These are phyloP conservation scores for Arrhamphus sclerolepis DNA, from an alignment of 2,797 vertebrate species.

Conservation along the genomic window DNA sequence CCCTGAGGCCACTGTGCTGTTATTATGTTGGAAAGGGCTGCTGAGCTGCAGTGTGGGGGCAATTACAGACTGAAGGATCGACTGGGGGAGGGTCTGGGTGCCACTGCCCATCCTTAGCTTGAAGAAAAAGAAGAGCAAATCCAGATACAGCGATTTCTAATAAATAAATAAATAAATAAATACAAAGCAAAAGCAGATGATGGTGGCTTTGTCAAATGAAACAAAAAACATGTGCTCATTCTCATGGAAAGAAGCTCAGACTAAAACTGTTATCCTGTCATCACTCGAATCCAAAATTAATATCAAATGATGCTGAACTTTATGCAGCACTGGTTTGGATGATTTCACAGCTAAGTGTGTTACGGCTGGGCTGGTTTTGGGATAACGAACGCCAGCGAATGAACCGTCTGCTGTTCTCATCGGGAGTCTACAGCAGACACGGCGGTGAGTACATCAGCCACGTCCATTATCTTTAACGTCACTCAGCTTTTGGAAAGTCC, in stretches of 20 bases:
- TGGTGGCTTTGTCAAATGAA: conserved; percentile 39
- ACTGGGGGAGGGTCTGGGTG: conserved; percentile 65
- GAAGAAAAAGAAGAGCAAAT: conserved; percentile 30
- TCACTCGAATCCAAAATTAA: conserved; percentile 31
- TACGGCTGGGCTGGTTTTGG: conserved; percentile 37
- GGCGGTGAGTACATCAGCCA: conserved; percentile 52
- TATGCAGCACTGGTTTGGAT: conserved; percentile 38
- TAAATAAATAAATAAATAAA: conserved; percentile 10
- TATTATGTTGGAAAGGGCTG: conserved; percentile 76
- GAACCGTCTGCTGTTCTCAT: conserved; percentile 64
- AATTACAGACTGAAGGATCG: conserved; percentile 71
- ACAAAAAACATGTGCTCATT: conserved; percentile 49
- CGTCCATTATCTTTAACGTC: conserved; percentile 59
- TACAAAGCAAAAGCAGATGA: conserved; percentile 22
- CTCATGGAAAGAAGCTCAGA: conserved; percentile 37
- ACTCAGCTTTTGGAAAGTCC: conserved; percentile 58
- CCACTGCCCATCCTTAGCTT: conserved; percentile 50
- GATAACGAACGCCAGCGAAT: conserved; percentile 28
- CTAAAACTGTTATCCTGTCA: conserved; percentile 42
- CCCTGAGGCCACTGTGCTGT: conserved; percentile 67
- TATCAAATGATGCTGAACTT: conserved; percentile 30
- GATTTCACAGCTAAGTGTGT: conserved; percentile 39
- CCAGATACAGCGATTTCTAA: conserved; percentile 18
- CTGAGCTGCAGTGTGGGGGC: conserved; percentile 67
- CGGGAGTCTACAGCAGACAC: conserved; percentile 50